phyloP scores from a whole-genome alignment of 2,113 vertebrate genomes.

The Dasyprocta punctata region DNA sequence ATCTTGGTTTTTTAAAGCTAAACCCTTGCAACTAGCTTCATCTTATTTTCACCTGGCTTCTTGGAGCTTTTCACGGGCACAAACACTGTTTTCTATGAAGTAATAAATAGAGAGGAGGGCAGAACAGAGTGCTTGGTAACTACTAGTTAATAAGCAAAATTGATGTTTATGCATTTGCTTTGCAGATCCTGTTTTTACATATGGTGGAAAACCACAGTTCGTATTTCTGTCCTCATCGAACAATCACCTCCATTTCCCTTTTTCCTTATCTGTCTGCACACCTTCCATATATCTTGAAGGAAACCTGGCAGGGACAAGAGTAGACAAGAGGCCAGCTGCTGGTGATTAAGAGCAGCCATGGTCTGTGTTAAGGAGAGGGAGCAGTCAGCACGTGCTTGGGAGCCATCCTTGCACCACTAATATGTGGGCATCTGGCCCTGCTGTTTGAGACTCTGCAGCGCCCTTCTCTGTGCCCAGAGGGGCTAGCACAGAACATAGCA shows the following conservation, averaged over 20 bases:
- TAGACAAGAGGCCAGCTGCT: not conserved
- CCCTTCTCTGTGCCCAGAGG: not conserved
- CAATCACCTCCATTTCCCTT: not conserved
- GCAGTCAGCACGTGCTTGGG: not conserved
- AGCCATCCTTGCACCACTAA: not conserved
- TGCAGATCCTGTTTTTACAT: not conserved
- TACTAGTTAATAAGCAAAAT: not conserved
- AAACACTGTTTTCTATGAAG: not conserved
- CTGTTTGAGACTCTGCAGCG: not conserved
- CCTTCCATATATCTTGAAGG: not conserved
- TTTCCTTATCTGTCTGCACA: accelerated
- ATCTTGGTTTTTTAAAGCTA: not conserved
- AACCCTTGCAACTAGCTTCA: not conserved
- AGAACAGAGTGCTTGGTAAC: not conserved
- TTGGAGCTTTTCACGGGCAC: not conserved
- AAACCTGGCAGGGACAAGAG: not conserved
- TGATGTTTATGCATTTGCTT: too few relatives aligned
- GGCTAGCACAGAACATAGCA: not conserved
- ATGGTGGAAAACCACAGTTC: not conserved
- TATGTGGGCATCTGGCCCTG: not conserved
- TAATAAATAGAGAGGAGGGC: not conserved
- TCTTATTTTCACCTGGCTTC: not conserved
- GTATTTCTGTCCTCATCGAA: not conserved
- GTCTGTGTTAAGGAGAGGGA: not conserved
- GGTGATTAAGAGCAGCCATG: not conserved